Evolutionary conservation across 1,140 invertebrate genomes (phyloP), one percentile per base, ranked within the genome.

Genomic region (Anoplophora glabripennis): DNA sequence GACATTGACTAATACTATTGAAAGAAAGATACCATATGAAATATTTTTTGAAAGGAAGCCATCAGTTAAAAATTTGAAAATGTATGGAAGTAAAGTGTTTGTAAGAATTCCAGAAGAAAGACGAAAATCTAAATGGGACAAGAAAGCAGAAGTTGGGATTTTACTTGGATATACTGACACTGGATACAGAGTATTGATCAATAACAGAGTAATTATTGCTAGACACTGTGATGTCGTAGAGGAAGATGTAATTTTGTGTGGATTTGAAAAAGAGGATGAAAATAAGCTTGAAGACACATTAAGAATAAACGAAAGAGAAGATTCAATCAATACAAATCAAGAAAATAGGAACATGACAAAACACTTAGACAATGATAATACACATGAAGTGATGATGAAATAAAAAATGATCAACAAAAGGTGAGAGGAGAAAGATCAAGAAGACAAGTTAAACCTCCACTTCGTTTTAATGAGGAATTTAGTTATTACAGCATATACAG

Each of bases 81-180:
- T 54, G 37, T 59, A 57, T 49, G 38, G 36, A 8, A 57, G 55
- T 56, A 60, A 56, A 56, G 35, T 49, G 41, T n/a, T n/a, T 56
- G 42, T 54, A 1, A 53, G 18, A 58, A 33, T 17, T 15, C 36
- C 52, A 5, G 37, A 53, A 41, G 10, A 41, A 14, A 28, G 21
- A 28, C 21, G 21, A 28, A 28, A 28, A 28, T 28, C 10, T 15
- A n/a, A n/a, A n/a, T n/a, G n/a, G n/a, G n/a, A n/a, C n/a, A n/a
- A 42, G 14, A 41, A 21, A 11, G 1, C 8, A n/a, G 5, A 8
- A 17, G 11, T 42, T 10, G 8, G 17, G 12, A n/a, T n/a, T n/a
- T n/a, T n/a, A n/a, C n/a, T n/a, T n/a, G n/a, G n/a, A 17, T 14
- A n/a, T 14, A 14, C 17, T 42, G 12, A 14, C 0, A 18, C 11